A percentile compares a stretch with the other conserved stretches of the same genome.
These are phyloP conservation scores for Pangasianodon hypophthalmus DNA, from an alignment of 2,113 vertebrate genomes.

Conservation along the genomic window DNA sequence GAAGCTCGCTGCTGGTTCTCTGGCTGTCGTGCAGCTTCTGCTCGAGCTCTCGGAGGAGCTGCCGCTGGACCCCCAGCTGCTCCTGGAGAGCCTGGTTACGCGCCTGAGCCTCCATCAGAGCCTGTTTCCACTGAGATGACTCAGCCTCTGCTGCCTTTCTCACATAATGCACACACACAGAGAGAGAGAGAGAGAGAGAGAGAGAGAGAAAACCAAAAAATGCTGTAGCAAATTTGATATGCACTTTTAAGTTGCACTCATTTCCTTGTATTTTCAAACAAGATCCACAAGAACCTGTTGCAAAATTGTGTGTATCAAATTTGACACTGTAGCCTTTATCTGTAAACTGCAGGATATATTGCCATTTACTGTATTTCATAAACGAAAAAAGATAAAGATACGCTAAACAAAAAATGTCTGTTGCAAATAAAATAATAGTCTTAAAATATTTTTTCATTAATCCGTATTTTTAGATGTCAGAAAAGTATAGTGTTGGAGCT, in stretches of 20 bases:
- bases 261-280: not conserved
- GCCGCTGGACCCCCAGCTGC: conserved; percentile 85
- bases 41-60: conserved; percentile 86
- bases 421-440: too few relatives aligned
- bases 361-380: not conserved
- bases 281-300: not conserved
- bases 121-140: conserved; percentile 78
- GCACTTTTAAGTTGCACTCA: not conserved
- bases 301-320: not conserved
- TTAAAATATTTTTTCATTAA: too few relatives aligned
- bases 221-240: not conserved
- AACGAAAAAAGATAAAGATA: too few relatives aligned
- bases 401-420: too few relatives aligned
- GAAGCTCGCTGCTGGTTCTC: conserved; percentile 80
- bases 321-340: not conserved
- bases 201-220: not conserved
- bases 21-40: conserved; percentile 87
- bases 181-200: not conserved
- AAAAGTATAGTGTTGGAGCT: too few relatives aligned
- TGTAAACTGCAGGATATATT: not conserved
- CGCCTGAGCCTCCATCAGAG: conserved; percentile 79
- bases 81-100: conserved; percentile 86
- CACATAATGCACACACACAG: conserved; percentile 71
- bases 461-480: too few relatives aligned
- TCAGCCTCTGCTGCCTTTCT: conserved; percentile 85